Conservation (phyloP, 1,140 invertebrate genomes). For the Andricus grossulariae region DNA sequence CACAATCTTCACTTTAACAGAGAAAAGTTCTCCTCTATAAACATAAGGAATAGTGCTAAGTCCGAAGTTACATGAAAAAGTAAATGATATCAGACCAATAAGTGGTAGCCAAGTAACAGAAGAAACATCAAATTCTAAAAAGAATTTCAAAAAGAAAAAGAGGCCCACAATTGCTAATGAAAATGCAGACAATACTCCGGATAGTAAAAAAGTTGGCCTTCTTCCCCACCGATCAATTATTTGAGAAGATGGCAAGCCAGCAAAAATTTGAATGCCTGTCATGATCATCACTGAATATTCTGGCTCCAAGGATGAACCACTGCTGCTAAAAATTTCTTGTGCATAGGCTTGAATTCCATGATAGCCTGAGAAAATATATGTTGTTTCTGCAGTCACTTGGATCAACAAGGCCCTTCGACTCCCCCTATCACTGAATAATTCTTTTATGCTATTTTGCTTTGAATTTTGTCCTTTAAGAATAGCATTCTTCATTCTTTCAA, state of each 20-base stretch:
- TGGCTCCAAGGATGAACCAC: conserved; percentile 76
- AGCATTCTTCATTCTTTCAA: conserved; percentile 78
- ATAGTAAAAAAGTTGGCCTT: conserved; percentile 81
- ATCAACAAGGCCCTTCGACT: conserved; percentile 82
- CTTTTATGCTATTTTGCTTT: conserved; percentile 58
- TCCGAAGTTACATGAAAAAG: conserved; percentile 70
- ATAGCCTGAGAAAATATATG: conserved; percentile 86
- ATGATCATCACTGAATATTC: conserved; percentile 80
- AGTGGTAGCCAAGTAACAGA: conserved; percentile 66
- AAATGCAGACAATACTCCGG: conserved; percentile 77
- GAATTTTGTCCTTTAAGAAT: conserved; percentile 74
- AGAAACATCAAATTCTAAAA: conserved; percentile 55
- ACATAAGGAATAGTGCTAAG: conserved; percentile 78
- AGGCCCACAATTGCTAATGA: conserved; percentile 76
- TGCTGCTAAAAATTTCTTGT: conserved; percentile 83
- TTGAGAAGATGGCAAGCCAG: conserved; percentile 79
- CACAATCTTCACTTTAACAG: neutral
- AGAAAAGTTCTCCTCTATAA: conserved; percentile 45
- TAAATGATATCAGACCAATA: conserved; percentile 62
- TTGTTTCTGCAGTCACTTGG: conserved; percentile 79
- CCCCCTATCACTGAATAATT: conserved; percentile 59
- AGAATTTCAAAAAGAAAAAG: conserved; percentile 74
- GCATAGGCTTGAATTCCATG: conserved; percentile 86
- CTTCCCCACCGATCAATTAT: conserved; percentile 84
- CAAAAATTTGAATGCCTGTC: conserved; percentile 81